Percentiles rank a stretch among this genome's conserved stretches.
These are phyloP conservation scores for Pristiophorus japonicus DNA, from an alignment of 2,113 vertebrate genomes.

Conservation along the genomic window DNA sequence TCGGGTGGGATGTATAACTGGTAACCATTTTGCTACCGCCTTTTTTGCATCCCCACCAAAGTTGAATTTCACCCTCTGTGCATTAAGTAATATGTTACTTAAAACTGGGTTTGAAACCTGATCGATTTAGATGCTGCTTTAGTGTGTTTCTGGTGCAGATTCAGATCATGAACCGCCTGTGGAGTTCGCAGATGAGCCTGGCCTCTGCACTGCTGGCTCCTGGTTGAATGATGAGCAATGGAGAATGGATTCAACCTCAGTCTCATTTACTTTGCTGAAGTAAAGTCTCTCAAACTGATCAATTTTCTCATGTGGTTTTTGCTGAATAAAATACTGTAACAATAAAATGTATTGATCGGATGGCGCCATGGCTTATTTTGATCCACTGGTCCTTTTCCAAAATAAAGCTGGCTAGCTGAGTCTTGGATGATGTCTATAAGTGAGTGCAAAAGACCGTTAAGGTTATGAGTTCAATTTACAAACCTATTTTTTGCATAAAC, in stretches of 20 bases:
- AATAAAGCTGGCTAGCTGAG: not conserved
- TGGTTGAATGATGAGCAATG: not conserved
- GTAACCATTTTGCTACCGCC: not conserved
- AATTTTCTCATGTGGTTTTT: not conserved
- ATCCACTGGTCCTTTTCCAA: not conserved
- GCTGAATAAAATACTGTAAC: not conserved
- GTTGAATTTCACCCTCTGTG: not conserved
- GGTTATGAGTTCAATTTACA: not conserved
- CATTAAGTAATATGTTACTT: not conserved
- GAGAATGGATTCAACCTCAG: not conserved
- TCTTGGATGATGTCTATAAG: not conserved
- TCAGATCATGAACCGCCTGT: not conserved
- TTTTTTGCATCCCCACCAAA: not conserved
- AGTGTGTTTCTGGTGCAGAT: not conserved
- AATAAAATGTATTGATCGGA: not conserved
- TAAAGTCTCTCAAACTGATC: not conserved
- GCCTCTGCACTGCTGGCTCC: not conserved
- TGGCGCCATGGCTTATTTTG: not conserved
- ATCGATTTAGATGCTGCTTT: not conserved
- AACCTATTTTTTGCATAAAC: not conserved
- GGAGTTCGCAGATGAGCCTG: not conserved
- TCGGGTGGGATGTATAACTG: not conserved
- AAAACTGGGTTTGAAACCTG: not conserved
- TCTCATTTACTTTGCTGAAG: not conserved
- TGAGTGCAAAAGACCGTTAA: not conserved